These are phyloP conservation scores for Passerina amoena DNA, from an alignment of 2,113 vertebrate genomes.

Conservation along the genomic window DNA sequence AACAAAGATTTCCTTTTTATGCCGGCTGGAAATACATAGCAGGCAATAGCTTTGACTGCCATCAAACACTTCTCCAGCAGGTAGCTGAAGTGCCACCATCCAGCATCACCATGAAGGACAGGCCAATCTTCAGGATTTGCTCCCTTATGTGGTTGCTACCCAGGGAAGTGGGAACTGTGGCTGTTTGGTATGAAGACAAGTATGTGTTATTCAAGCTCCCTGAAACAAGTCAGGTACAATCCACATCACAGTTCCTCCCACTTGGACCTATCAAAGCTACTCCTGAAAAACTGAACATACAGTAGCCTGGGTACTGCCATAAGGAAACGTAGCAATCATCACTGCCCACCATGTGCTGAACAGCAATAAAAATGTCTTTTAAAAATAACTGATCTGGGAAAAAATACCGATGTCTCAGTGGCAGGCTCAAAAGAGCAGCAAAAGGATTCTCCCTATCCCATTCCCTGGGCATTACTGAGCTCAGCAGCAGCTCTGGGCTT, in stretches of 20 bases:
- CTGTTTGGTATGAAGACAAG: neutral
- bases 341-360: neutral
- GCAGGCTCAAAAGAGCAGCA: neutral
- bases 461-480: neutral
- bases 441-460: neutral
- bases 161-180: neutral
- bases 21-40: neutral
- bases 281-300: neutral
- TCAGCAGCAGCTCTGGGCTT: neutral
- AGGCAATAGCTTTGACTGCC: neutral
- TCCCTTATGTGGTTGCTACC: neutral
- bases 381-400: neutral
- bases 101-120: accelerated
- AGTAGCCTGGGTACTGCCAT: neutral
- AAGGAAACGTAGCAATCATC: accelerated
- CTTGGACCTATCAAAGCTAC: neutral
- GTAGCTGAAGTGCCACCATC: neutral
- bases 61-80: neutral
- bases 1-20: neutral
- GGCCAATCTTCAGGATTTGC: neutral
- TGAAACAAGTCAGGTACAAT: neutral
- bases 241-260: neutral
- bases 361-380: neutral
- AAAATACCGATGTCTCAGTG: neutral
- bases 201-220: neutral